These are phyloP conservation scores for Plectus sambesii DNA, from an alignment of 1,140 invertebrate genomes.

Conservation along the genomic window DNA sequence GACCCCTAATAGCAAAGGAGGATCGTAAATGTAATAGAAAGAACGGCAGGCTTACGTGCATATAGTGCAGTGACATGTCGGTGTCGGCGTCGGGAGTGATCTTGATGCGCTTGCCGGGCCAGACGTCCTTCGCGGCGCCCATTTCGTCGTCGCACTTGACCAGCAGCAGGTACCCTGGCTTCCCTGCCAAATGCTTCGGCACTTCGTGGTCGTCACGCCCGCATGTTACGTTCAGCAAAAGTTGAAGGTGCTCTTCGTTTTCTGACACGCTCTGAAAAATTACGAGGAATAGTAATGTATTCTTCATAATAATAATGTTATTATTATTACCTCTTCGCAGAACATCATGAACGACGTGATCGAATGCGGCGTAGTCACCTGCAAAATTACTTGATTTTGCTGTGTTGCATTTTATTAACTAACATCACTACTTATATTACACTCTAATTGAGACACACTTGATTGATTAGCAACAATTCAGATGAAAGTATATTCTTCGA, in stretches of 20 bases:
- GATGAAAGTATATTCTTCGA: conserved; percentile 43
- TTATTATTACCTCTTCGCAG: conserved; percentile 47
- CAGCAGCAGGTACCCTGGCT: neutral
- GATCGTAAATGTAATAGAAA: too few species aligned
- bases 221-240: conserved; percentile 47
- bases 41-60: too few species aligned
- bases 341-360: conserved; percentile 49
- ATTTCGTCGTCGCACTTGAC: too few species aligned
- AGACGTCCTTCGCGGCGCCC: too few species aligned
- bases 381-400: neutral
- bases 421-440: too few species aligned
- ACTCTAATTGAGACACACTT: conserved; percentile 32
- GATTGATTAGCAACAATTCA: conserved; percentile 47
- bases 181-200: neutral
- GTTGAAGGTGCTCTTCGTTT: conserved; percentile 39
- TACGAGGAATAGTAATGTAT: too few species aligned
- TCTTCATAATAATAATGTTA: too few species aligned
- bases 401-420: conserved; percentile 1
- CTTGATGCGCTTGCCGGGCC: too few species aligned
- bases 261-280: conserved; percentile 35
- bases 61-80: too few species aligned
- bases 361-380: conserved; percentile 45
- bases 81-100: too few species aligned
- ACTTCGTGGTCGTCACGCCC: conserved; percentile 42
- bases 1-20: too few species aligned